Evolutionary conservation across 2,113 vertebrate genomes (phyloP), one percentile per base, ranked within the genome.

Genomic region (Peromyscus leucopus): DNA sequence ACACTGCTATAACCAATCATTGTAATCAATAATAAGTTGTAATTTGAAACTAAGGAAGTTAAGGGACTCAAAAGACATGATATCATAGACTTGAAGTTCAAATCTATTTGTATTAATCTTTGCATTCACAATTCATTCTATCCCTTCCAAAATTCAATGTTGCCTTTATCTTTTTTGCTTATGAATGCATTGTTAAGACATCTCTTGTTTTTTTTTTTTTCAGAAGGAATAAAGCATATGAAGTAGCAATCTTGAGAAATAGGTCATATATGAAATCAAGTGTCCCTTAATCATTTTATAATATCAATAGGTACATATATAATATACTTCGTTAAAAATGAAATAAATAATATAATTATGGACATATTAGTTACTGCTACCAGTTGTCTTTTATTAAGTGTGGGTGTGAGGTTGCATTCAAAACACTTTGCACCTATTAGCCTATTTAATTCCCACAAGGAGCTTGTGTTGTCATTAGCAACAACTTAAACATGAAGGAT

Each of bases 1-100:
- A 48, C 48, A 72, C n/a, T 65, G 7, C 55, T 79, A n/a, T 33
- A 69, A 26, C 21, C 16, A 36, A 90, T 55, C 31, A 84, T 69
- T 71, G 91, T 46, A 85, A 74, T 2, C 2, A 92, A 74, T 82
- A 22, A n/a, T 33, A 89, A 80, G 12, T 16, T 87, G 7, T 82
- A 72, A 94, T 67, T 67, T 92, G 75, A 86, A 83, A 13, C 21
- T 71, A 48, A 93, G 93, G 17, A 89, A 82, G 11, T 67, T 89
- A 69, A 78, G 15, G 22, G 57, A 22, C 19, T 85, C 33, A 94
- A 65, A 92, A 61, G 15, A 75, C 19, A n/a, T 92, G 79, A 42
- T 95, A 90, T 51, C 2, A 4, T n/a, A 79, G 19, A 61, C 2
- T 78, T 22, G 42, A n/a, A 16, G 42, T 91, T 36, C 10, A 94